Percentiles rank a stretch among this genome's conserved stretches.
These are phyloP conservation scores for Ceyx erithaca DNA, from an alignment of 2,797 vertebrate genomes.

Conservation along the genomic window DNA sequence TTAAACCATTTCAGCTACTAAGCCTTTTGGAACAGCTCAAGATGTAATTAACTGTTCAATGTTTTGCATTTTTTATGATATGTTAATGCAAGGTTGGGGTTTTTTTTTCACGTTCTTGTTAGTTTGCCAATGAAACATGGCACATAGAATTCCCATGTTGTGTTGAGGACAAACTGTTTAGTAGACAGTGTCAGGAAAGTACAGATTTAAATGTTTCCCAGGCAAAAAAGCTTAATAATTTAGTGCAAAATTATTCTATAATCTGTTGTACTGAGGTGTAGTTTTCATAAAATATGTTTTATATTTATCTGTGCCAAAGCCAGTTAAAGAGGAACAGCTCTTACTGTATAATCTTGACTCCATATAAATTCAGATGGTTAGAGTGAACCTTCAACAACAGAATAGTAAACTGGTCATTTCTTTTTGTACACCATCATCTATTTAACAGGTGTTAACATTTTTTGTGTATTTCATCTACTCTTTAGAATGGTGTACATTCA, in stretches of 20 bases:
- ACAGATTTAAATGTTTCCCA: neutral
- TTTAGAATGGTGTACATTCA: neutral
- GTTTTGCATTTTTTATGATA: slow-evolving; percentile 40
- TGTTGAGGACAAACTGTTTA: slow-evolving; percentile 7
- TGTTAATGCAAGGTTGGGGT: neutral
- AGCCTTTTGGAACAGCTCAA: neutral
- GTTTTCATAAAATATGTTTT: neutral
- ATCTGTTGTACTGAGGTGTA: neutral
- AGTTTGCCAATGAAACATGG: slow-evolving; percentile 16
- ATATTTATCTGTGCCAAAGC: neutral
- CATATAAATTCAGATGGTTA: neutral
- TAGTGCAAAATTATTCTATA: neutral
- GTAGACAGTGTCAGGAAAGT: neutral
- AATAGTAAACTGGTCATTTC: neutral
- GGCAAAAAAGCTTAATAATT: neutral
- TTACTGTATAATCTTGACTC: neutral
- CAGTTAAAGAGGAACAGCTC: neutral
- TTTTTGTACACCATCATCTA: neutral
- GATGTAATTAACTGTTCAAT: slow-evolving; percentile 10
- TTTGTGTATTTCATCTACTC: neutral
- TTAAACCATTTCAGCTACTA: neutral
- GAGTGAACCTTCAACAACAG: neutral
- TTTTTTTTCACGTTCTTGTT: neutral
- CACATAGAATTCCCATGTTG: neutral
- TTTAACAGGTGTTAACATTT: neutral